A percentile compares a stretch with the other conserved stretches of the same genome.
Conservation (phyloP, 2,797 vertebrate species). For the Bucorvus abyssinicus region DNA sequence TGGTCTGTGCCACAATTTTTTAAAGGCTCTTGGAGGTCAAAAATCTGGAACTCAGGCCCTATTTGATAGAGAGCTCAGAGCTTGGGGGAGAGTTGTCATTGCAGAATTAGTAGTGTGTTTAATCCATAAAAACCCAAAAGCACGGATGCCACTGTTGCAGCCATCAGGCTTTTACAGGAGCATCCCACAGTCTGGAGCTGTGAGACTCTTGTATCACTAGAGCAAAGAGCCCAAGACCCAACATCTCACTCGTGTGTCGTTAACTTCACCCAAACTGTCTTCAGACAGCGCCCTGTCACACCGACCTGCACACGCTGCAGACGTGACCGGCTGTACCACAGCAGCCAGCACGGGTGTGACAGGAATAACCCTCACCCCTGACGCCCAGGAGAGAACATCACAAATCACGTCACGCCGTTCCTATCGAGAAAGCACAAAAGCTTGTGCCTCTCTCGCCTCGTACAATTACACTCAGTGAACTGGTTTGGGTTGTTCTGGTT, state of each 20-base stretch:
- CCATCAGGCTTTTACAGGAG: neutral
- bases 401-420: too few species aligned
- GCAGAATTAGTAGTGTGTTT: neutral
- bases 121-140: neutral
- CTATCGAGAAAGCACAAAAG: too few species aligned
- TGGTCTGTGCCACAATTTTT: neutral
- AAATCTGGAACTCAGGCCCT: neutral
- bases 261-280: neutral
- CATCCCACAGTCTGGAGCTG: neutral
- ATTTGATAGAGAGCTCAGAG: neutral
- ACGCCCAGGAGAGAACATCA: too few species aligned
- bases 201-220: neutral
- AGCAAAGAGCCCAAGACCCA: neutral
- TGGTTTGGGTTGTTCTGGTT: too few species aligned
- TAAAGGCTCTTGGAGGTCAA: neutral
- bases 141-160: neutral
- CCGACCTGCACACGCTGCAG: fast-evolving
- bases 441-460: neutral
- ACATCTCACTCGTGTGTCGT: neutral
- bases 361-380: neutral
- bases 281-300: neutral
- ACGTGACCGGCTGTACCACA: too few species aligned
- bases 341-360: neutral
- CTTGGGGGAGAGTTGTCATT: neutral
- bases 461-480: neutral